Evolutionary conservation across 53 echinoderm and acorn worm species (phyloP).

Genomic region (Echinarachnius parma): DNA sequence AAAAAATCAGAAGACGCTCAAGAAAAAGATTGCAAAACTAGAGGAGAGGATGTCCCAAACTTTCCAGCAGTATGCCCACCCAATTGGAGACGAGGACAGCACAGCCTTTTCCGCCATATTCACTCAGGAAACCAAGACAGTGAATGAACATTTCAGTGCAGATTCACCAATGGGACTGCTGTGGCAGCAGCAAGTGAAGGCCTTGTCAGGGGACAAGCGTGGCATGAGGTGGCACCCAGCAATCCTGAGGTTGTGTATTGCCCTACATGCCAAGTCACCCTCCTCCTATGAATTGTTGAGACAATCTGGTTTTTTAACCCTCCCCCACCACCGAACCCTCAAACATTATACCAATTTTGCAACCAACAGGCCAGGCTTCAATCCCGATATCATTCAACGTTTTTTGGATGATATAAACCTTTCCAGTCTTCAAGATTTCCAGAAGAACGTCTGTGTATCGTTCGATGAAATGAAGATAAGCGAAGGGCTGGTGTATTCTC

Average conservation of each 20-base stretch:
- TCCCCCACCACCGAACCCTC: constrained; percentile 34
- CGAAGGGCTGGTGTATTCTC: constrained; percentile 16
- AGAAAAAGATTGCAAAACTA: not conserved
- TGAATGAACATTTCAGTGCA: not conserved
- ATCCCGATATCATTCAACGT: constrained; percentile 2
- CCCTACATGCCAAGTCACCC: constrained; percentile 43
- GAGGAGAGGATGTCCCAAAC: not conserved
- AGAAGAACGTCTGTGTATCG: not conserved
- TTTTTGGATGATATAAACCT: not conserved
- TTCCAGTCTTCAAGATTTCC: not conserved
- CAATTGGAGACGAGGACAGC: not conserved
- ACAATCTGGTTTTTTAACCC: constrained; percentile 25
- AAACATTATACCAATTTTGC: constrained; percentile 38
- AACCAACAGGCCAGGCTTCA: constrained; percentile 23
- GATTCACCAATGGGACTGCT: constrained; percentile 1
- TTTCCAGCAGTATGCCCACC: not conserved
- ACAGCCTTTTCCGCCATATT: not conserved
- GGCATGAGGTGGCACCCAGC: constrained; percentile 55
- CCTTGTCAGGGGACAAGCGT: not conserved
- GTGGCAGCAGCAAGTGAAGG: constrained; percentile 40
- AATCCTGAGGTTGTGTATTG: constrained; percentile 36
- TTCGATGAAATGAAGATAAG: constrained; percentile 1
- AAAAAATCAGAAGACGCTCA: not conserved
- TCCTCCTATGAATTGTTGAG: constrained; percentile 28
- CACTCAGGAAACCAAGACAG: not conserved